These are phyloP conservation scores for Lamprotornis superbus DNA, from an alignment of 2,113 vertebrate species.

Conservation along the genomic window DNA sequence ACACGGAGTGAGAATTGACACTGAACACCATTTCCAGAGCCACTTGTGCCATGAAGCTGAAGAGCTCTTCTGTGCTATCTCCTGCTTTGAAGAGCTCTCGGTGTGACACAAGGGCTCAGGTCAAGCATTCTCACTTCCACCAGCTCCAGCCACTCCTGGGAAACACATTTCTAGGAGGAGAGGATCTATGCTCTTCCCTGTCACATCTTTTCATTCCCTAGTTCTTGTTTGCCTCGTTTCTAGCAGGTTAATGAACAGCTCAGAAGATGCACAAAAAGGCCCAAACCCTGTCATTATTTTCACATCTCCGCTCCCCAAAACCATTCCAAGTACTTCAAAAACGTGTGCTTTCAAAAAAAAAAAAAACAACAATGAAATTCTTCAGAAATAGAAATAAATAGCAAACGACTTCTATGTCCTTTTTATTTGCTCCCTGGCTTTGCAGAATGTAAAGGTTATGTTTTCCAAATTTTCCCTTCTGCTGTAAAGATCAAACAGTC, in stretches of 20 bases:
- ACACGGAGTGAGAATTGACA: background rate
- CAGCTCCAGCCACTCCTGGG: background rate
- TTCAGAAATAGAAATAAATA: slow-evolving; percentile 26
- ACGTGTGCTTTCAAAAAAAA: background rate
- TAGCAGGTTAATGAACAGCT: background rate
- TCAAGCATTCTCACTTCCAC: background rate
- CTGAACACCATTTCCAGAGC: background rate
- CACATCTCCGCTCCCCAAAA: background rate
- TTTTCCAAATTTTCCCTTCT: background rate
- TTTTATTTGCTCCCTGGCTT: slow-evolving; percentile 14
- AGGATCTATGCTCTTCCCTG: background rate
- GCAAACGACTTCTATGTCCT: background rate
- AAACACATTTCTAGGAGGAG: background rate
- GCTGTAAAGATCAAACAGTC: background rate
- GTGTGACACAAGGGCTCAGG: background rate
- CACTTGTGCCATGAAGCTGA: background rate
- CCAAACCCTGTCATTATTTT: background rate
- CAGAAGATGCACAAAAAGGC: background rate
- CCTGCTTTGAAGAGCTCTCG: background rate
- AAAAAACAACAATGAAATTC: background rate
- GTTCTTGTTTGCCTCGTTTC: background rate
- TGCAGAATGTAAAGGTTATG: slow-evolving; percentile 10
- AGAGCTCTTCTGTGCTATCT: background rate
- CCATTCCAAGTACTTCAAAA: background rate
- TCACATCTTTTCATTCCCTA: background rate